Percentiles rank a stretch among this genome's conserved stretches.
phyloP scores from a whole-genome alignment of 2,888 invertebrate genomes.

The Pegoplata infirma region DNA sequence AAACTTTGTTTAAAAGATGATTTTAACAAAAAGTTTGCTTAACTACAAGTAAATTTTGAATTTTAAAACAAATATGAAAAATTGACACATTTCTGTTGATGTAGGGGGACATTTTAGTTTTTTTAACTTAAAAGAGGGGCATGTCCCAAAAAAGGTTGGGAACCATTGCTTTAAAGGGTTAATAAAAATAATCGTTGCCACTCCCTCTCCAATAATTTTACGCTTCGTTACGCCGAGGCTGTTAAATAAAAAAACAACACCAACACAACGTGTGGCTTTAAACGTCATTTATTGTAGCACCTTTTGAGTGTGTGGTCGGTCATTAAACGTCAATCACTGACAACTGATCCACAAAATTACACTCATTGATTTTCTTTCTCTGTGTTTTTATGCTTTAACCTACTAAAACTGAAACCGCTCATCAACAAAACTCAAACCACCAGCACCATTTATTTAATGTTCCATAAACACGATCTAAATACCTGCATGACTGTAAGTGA shows the following conservation, averaged over 20 bases:
- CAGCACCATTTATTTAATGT: constrained; percentile 24
- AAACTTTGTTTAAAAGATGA: too few relatives aligned
- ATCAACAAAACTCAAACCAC: background rate
- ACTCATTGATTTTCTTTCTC: constrained; percentile 8
- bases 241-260: background rate
- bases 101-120: too few relatives aligned
- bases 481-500: constrained; percentile 5
- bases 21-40: too few relatives aligned
- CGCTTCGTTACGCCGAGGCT: too few relatives aligned
- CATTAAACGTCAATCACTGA: constrained; percentile 33
- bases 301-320: background rate
- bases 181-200: too few relatives aligned
- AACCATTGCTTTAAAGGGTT: too few relatives aligned
- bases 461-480: constrained; percentile 39
- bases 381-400: background rate
- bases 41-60: too few relatives aligned
- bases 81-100: too few relatives aligned
- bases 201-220: too few relatives aligned
- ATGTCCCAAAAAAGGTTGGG: too few relatives aligned
- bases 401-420: background rate
- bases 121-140: too few relatives aligned
- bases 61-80: too few relatives aligned
- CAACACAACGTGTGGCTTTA: constrained; percentile 19
- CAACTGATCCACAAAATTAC: constrained; percentile 34
- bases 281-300: constrained; percentile 47